Evolutionary conservation across 2,888 invertebrate genomes (phyloP).

Genomic region (Eilema caniola): DNA sequence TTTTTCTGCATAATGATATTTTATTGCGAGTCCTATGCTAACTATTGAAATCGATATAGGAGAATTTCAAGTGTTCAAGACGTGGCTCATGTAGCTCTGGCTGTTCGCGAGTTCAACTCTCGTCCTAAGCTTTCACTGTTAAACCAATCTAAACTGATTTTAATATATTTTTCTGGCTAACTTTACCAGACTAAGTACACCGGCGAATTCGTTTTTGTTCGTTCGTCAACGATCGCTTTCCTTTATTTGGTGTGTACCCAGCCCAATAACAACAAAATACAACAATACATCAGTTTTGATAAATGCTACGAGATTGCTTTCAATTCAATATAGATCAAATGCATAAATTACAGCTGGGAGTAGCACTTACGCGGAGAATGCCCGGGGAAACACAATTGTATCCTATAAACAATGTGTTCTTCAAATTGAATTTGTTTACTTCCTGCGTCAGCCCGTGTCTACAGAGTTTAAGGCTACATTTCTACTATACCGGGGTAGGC

Average conservation of each 20-base stretch:
- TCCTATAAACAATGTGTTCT: slow-evolving; percentile 18
- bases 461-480: slow-evolving; percentile 20
- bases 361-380: slow-evolving; percentile 5
- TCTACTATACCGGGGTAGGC: background rate
- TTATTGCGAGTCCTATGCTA: too few species aligned
- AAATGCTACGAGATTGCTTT: background rate
- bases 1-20: too few species aligned
- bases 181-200: too few species aligned
- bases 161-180: too few species aligned
- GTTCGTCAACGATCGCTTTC: background rate
- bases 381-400: background rate
- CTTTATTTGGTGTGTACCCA: background rate
- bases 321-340: background rate
- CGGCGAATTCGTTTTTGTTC: too few species aligned
- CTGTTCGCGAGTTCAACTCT: too few species aligned
- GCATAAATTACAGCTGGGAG: slow-evolving; percentile 4
- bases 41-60: too few species aligned
- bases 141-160: too few species aligned
- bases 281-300: background rate
- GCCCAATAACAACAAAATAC: background rate
- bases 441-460: slow-evolving; percentile 17
- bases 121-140: too few species aligned
- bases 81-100: too few species aligned
- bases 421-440: slow-evolving; percentile 30
- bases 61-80: too few species aligned